Percentiles rank a stretch among this genome's conserved stretches.
These are phyloP conservation scores for Acronicta aceris DNA, from an alignment of 2,888 invertebrate species.

Conservation along the genomic window DNA sequence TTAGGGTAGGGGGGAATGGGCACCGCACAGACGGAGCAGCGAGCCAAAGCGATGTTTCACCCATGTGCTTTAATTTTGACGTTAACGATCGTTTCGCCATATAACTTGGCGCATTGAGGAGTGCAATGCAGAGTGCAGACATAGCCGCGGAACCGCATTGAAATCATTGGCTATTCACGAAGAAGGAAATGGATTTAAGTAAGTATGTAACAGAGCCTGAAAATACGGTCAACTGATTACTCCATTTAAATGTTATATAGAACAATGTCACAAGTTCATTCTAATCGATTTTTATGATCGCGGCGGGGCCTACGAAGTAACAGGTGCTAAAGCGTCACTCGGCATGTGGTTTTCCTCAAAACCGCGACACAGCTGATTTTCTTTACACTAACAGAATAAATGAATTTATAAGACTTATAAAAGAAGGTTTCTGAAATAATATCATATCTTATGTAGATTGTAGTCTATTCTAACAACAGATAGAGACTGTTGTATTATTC, in stretches of 20 bases:
- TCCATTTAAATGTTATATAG: not conserved
- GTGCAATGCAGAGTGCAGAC: conserved; percentile 20
- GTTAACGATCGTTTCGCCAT: conserved; percentile 37
- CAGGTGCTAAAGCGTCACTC: conserved; percentile 40
- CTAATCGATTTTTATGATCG: conserved; percentile 36
- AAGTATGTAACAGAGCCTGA: conserved; percentile 2
- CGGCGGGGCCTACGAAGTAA: conserved; percentile 40
- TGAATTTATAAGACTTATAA: conserved; percentile 17
- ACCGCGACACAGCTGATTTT: conserved; percentile 41
- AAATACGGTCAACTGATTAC: not conserved
- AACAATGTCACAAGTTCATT: conserved; percentile 14
- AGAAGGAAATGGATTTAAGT: not conserved
- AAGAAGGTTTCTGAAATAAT: conserved; percentile 24
- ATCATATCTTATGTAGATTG: conserved; percentile 11
- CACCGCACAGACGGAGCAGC: conserved; percentile 33
- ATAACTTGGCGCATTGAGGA: conserved; percentile 23
- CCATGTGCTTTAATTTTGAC: conserved; percentile 39
- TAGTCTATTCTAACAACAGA: conserved; percentile 24
- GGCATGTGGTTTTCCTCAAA: conserved; percentile 40
- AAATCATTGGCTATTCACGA: conserved; percentile 19
- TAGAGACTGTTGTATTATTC: conserved; percentile 37
- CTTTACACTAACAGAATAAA: conserved; percentile 17
- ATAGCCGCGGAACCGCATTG: conserved; percentile 29
- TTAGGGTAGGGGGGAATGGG: conserved; percentile 32
- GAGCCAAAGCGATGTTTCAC: conserved; percentile 46